A percentile compares a stretch with the other conserved stretches of the same genome.
Evolutionary conservation across 1,140 invertebrate species (phyloP).

Genomic region (Theocolax elegans): DNA sequence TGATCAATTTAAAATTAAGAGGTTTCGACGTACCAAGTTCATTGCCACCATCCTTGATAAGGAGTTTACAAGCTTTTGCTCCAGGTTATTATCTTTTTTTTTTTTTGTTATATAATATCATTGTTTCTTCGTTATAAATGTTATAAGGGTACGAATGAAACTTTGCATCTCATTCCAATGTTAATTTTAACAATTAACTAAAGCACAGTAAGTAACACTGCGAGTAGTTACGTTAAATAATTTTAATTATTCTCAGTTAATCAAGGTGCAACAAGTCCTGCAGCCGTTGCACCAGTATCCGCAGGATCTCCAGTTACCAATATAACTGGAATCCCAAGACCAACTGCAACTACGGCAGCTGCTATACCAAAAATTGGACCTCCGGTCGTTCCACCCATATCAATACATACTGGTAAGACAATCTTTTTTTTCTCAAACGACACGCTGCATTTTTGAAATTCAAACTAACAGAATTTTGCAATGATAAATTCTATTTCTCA

Average conservation of each 20-base stretch:
- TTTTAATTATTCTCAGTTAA: too few species aligned
- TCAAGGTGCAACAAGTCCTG: conserved; percentile 43
- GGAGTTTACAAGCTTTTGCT: conserved; percentile 71
- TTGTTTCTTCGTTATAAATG: not conserved
- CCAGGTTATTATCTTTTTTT: conserved; percentile 56
- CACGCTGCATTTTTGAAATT: too few species aligned
- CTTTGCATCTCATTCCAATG: not conserved
- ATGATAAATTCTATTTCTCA: not conserved
- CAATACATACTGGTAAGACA: conserved; percentile 33
- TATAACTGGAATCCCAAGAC: conserved; percentile 51
- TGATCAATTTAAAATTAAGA: conserved; percentile 93
- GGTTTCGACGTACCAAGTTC: conserved; percentile 89
- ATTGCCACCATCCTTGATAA: conserved; percentile 81
- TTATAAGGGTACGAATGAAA: conserved; percentile 15
- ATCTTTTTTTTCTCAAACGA: not conserved
- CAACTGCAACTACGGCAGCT: conserved; percentile 49
- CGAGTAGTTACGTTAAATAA: too few species aligned
- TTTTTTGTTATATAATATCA: not conserved
- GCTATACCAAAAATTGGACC: conserved; percentile 44
- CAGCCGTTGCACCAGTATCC: conserved; percentile 48
- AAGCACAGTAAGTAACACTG: too few species aligned
- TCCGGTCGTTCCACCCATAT: conserved; percentile 32
- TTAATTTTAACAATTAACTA: not conserved
- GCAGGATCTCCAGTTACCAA: conserved; percentile 49
- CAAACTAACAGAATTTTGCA: not conserved